Evolutionary conservation across 2,888 invertebrate genomes (phyloP), one percentile per base, ranked within the genome.

Genomic region (Cryptophagus acutangulus): DNA sequence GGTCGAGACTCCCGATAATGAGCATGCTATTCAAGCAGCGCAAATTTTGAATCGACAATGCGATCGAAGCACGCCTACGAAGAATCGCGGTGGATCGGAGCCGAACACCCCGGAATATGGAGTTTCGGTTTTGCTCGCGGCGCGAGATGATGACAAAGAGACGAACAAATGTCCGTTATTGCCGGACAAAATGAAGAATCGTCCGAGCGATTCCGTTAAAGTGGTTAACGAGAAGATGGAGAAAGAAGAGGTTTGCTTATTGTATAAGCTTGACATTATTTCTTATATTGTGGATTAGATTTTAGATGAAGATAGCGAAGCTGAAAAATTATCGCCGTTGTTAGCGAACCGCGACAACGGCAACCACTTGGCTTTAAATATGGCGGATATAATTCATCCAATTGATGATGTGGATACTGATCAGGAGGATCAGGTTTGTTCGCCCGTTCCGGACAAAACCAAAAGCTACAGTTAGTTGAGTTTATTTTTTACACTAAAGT

Each of bases 271-370:
- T 34, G 18, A 8, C 15, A 10, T 34, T 9, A 9, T 17, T 39
- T n/a, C 10, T 10, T 18, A 26, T n/a, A 17, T 42, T 45, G 31
- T 31, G 38, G 58, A 54, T 25, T 63, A 74, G 59, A 75, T 72
- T 24, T 71, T 74, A 30, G 87, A 84, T 58, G 84, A 84, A 51
- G 87, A 88, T 62, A 88, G 88, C 62, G 88, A 89, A 66, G 82
- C 83, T 34, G 89, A 89, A 69, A 81, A 88, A 54, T 68, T 87
- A 38, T 88, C 88, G 12, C 89, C 89, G 12, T 69, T 89, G 18
- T 72, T 89, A 14, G 73, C 76, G 33, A 46, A 49, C 14, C 15
- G 15, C 8, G 68, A 48, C 18, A 41, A 52, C 17, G 53, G 46
- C 24, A 62, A 57, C 65, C 40, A 58, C 48, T 52, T 69, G 13